Percentiles rank a stretch among this genome's conserved stretches.
Conservation (phyloP, 2,888 invertebrate species). For the Aphodius sticticus region DNA sequence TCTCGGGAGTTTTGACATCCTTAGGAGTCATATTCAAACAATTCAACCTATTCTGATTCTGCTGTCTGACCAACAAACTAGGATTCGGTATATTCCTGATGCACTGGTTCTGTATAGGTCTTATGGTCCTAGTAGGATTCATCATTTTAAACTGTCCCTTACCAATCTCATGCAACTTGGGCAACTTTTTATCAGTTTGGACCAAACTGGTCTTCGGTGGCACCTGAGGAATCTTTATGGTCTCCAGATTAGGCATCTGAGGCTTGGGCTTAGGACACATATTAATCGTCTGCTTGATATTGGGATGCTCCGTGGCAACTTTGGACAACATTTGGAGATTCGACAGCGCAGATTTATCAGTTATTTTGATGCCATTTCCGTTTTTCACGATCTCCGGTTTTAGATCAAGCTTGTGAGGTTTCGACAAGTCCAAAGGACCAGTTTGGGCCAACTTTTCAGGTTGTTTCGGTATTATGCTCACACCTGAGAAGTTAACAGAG, state of each 20-base stretch:
- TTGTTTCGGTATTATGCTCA: conserved; percentile 55
- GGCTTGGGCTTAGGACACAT: conserved; percentile 47
- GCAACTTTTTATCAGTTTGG: conserved; percentile 53
- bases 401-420: conserved; percentile 49
- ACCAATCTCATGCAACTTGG: conserved; percentile 61
- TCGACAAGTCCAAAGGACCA: conserved; percentile 60
- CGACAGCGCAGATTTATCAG: conserved; percentile 45
- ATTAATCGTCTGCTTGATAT: conserved; percentile 44
- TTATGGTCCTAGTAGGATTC: conserved; percentile 49
- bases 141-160: conserved; percentile 53
- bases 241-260: conserved; percentile 55
- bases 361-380: conserved; percentile 39
- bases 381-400: conserved; percentile 38
- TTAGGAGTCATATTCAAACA: conserved; percentile 41
- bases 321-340: conserved; percentile 66
- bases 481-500: conserved; percentile 53
- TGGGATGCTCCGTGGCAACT: conserved; percentile 55
- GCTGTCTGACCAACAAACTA: conserved; percentile 66
- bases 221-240: conserved; percentile 50
- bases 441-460: conserved; percentile 48
- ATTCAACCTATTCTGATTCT: conserved; percentile 59
- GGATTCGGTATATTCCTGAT: conserved; percentile 72
- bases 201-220: conserved; percentile 40
- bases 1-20: neutral
- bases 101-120: conserved; percentile 64